Evolutionary conservation across 2,113 vertebrate species (phyloP), one percentile per base, ranked within the genome.

Genomic region (Pangasianodon hypophthalmus): DNA sequence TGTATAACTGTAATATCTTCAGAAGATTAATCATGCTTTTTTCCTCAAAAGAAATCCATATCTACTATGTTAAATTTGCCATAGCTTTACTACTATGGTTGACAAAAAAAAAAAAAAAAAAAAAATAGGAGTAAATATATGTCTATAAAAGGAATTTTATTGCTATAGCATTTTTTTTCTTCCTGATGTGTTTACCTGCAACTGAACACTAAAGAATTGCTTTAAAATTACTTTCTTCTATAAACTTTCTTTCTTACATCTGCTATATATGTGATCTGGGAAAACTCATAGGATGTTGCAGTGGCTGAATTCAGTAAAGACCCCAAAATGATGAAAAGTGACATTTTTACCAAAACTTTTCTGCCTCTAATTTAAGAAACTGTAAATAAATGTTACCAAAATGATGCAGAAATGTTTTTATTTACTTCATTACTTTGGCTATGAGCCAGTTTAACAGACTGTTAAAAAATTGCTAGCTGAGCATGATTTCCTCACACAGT

Each of bases 1-100:
- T 86, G 32, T 64, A 86, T 58, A n/a, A 71, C 79, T 79, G 87
- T 88, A 81, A 88, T 86, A 80, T 29, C 4, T 50, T 0, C 11
- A 50, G 11, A 26, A 26, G 4, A 13, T 80, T 50, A 50, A 6
- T 16, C 46, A 80, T 6, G 77, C 26, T 29, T 50, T 79, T 29
- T 48, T 0, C 8, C 1, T 50, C 10, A 50, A 29, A 79, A 48
- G 0, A 6, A 50, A 29, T 6, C 8, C 3, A 19, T 73, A 0
- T 46, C 3, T 46, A 24, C 19, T 26, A 5, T 5, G 2, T 26
- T 48, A 11, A 21, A 37, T 26, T 26, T 79, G 44, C 75, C 18
- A 26, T 14, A 48, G 75, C 44, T 9, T 73, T 73, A 44, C 37
- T 21, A 71, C 4, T 37, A 44, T 75, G 18, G 19, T 75, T 21